Evolutionary conservation across 2,797 vertebrate species (phyloP), one percentile per base, ranked within the genome.

Genomic region (Antrozous pallidus): DNA sequence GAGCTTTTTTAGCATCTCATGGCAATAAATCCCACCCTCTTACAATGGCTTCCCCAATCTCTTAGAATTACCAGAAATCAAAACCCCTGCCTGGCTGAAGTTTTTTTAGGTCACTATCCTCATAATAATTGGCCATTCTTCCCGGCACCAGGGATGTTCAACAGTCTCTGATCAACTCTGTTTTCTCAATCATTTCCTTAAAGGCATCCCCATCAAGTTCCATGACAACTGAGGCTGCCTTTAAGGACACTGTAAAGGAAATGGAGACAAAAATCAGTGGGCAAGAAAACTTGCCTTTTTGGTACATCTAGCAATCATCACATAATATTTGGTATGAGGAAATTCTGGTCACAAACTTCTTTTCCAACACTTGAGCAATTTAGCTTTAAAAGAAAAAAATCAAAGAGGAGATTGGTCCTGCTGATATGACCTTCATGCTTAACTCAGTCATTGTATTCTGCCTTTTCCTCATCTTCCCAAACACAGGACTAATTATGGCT

Each of bases 391-490:
- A 18, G 18, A 67, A 94, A 91, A 91, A 86, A 87, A 61, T 56
- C 77, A 88, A 83, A 89, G 85, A 90, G 87, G 77, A 93, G 94
- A 75, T 38, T 88, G 80, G 94, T 96, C 95, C 75, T 33, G 63
- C 36, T 94, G 94, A 96, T 91, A 90, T 71, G 86, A 93, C 69
- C 75, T 58, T 88, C 28, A 56, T 69, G 61, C 71, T 82, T 92
- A 86, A 94, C 92, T 88, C 38, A 33, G 82, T 67, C 78, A 71
- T 54, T 47, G 33, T 79, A 80, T 77, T 78, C 81, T 87, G 56
- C 75, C 69, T 84, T 90, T 95, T 71, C 70, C 74, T 83, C n/a
- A n/a, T 80, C 33, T 82, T 92, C 58, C 77, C 51, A 92, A 74
- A 78, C 74, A 71, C 40, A 63, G 45, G 56, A 45, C 49, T 94